A percentile compares a stretch with the other conserved stretches of the same genome.
Conservation (phyloP, 2,113 vertebrate species). For the Circaetus gallicus region DNA sequence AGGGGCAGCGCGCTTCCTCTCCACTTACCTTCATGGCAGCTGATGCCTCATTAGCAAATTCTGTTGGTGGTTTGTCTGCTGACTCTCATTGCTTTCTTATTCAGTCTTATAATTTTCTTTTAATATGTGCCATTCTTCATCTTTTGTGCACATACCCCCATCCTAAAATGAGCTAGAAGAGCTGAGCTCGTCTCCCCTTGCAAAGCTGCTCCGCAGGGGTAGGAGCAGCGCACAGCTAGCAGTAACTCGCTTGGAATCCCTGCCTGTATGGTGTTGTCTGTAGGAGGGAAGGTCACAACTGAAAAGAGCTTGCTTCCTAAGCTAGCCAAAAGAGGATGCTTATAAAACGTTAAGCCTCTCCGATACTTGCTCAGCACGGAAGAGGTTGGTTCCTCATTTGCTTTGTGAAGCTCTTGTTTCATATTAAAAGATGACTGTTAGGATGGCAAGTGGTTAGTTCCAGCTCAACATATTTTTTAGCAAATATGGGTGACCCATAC, state of each 20-base stretch:
- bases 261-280: background rate
- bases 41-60: background rate
- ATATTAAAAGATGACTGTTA: background rate
- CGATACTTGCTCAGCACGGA: background rate
- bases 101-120: background rate
- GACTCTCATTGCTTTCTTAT: background rate
- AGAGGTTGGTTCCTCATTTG: accelerated
- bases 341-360: background rate
- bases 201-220: background rate
- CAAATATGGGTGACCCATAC: background rate
- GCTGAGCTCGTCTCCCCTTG: background rate
- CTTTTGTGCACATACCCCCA: background rate
- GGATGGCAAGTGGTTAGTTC: background rate
- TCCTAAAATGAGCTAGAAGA: background rate
- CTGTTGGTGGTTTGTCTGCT: background rate
- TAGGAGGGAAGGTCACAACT: background rate
- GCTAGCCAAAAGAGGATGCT: background rate
- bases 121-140: background rate
- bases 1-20: accelerated
- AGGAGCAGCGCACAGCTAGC: background rate
- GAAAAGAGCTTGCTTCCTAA: background rate
- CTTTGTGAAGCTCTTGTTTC: background rate
- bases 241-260: accelerated
- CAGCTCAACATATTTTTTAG: background rate
- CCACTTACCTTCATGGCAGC: background rate